Evolutionary conservation across 2,113 vertebrate species (phyloP), one percentile per base, ranked within the genome.

Genomic region (Marmota flaviventris): DNA sequence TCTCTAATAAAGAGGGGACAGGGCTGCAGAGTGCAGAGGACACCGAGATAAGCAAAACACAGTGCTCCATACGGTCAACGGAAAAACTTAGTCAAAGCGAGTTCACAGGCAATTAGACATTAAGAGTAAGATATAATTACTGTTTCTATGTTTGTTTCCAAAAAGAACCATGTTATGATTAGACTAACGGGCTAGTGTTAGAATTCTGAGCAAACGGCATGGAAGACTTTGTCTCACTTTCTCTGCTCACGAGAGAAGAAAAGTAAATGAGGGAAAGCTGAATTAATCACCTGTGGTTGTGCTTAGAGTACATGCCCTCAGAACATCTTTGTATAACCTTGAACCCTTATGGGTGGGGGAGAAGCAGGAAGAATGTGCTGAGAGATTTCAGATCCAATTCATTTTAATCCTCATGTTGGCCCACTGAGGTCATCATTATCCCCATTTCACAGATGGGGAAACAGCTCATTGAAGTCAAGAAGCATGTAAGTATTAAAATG

Each of bases 101-200:
- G 76, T 92, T 96, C 70, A 70, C 58, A 96, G 94, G 87, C 91
- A 97, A 91, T 91, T 95, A 96, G 87, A 87, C 85, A 78, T 78
- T 91, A 92, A 95, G 97, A 96, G 90, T 87, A 92, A 95, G 93
- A 96, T 42, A 90, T 92, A 96, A 96, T 92, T 96, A 90, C 81
- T 87, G 90, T 81, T 96, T 94, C 93, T 97, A 91, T 78, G 65
- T 94, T 95, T 97, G 90, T 90, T 97, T 97, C 96, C 73, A 96
- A 97, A 88, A 97, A 91, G 91, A 97, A 97, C 77, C 85, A 27
- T 93, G 89, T 96, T 95, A 76, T 92, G 95, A 95, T 96, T 91
- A 97, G 96, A 81, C 94, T 63, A 95, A 93, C 20, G 76, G 91
- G 63, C 72, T 79, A 82, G 88, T 2, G 32, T 56, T 76, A 87